phyloP scores from a whole-genome alignment of 2,113 vertebrate genomes.

The Trachemys scripta region DNA sequence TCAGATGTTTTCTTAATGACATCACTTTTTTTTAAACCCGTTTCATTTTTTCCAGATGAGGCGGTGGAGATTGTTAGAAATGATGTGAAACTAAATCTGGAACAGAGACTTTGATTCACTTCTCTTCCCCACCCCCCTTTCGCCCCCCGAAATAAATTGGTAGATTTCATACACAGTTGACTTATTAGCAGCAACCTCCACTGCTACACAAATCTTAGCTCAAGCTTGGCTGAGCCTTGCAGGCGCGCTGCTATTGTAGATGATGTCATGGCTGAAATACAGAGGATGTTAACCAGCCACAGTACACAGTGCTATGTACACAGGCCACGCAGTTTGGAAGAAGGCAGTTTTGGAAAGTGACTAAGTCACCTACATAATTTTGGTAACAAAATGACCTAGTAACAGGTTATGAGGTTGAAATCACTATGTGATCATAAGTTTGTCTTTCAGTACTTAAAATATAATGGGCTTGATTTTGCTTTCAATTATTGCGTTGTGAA shows the following conservation, averaged over 20 bases:
- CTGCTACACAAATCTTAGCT: constrained; percentile 42
- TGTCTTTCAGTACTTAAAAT: not conserved
- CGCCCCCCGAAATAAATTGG: constrained; percentile 63
- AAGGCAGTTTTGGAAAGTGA: not conserved
- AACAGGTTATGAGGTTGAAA: constrained; percentile 32
- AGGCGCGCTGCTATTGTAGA: not conserved
- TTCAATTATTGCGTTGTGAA: not conserved
- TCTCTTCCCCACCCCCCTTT: constrained; percentile 38
- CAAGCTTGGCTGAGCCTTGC: constrained; percentile 2
- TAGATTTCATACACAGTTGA: constrained; percentile 42
- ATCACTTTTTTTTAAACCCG: constrained; percentile 67
- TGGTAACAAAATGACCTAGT: constrained; percentile 28
- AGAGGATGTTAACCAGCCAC: not conserved
- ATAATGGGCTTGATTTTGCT: not conserved
- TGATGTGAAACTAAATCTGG: constrained; percentile 73
- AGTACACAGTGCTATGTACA: not conserved
- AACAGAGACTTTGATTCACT: constrained; percentile 78
- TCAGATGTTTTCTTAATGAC: constrained; percentile 73
- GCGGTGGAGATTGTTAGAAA: constrained; percentile 65
- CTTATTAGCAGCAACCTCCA: constrained; percentile 54
- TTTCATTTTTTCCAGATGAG: constrained; percentile 73
- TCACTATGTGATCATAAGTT: constrained; percentile 40
- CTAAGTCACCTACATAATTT: constrained; percentile 41
- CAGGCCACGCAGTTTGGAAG: not conserved
- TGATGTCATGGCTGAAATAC: constrained; percentile 36